Percentiles rank a stretch among this genome's conserved stretches.
phyloP scores from a whole-genome alignment of 2,113 vertebrate species.

The Thamnaconus septentrionalis region DNA sequence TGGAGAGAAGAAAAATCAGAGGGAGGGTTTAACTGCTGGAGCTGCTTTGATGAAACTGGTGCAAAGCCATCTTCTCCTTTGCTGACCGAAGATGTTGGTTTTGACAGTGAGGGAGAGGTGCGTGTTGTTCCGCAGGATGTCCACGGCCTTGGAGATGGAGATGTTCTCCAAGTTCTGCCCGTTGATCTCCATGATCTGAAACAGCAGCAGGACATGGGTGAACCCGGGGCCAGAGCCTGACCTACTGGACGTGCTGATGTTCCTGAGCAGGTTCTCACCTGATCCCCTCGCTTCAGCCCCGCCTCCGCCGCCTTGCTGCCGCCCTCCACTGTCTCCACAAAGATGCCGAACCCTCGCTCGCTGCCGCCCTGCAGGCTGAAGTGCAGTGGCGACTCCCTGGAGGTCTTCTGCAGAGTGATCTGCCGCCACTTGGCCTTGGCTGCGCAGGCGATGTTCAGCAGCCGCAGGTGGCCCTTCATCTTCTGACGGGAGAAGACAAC shows the following conservation, averaged over 20 bases:
- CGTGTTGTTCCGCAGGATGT: constrained; percentile 93
- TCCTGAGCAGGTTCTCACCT: constrained; percentile 69
- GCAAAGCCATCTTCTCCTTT: background rate
- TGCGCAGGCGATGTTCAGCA: constrained; percentile 95
- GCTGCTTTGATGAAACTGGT: background rate
- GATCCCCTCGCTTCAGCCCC: constrained; percentile 94
- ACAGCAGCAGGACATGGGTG: constrained; percentile 1
- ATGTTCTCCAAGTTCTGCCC: constrained; percentile 99
- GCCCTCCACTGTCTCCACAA: constrained; percentile 86
- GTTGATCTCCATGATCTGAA: constrained; percentile 97
- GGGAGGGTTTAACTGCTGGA: background rate
- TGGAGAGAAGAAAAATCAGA: constrained; percentile 35
- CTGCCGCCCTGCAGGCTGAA: constrained; percentile 90
- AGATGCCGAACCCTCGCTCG: constrained; percentile 92
- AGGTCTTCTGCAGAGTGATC: constrained; percentile 89
- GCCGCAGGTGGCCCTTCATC: constrained; percentile 95
- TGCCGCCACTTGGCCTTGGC: constrained; percentile 97
- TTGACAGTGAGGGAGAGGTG: constrained; percentile 96
- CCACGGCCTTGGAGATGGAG: constrained; percentile 87
- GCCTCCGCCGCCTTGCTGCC: constrained; percentile 90
- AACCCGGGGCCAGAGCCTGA: too few relatives aligned
- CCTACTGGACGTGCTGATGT: too few relatives aligned
- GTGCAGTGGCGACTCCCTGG: constrained; percentile 86
- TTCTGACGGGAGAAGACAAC: constrained; percentile 73
- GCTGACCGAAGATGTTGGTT: constrained; percentile 97